Evolutionary conservation across 2,113 vertebrate genomes (phyloP), one percentile per base, ranked within the genome.

Genomic region (Gnathonemus echidnorhynchus): DNA sequence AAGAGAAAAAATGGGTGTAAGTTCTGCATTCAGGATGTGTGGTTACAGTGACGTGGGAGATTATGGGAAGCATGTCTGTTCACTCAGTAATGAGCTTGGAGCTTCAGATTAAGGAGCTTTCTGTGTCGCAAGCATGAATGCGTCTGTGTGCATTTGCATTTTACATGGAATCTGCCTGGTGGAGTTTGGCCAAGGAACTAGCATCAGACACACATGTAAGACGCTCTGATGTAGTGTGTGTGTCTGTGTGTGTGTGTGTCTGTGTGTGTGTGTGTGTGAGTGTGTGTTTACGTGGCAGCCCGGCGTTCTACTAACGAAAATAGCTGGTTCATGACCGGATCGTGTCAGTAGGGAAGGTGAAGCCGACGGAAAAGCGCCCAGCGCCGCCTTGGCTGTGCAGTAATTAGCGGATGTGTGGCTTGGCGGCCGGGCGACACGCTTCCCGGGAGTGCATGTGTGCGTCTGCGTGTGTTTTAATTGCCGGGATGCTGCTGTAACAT

Each of bases 401-500:
- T 91, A 93, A 94, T 92, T 84, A 93, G 91, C 90, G 89, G 19
- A 27, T 86, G 50, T 50, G 39, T 45, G 45, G 17, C 45, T 90
- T 5, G 83, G 45, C n/a, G 46, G 27, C 50, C 1, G 13, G 84
- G 27, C 4, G 86, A 50, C 89, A 45, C 49, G 35, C 53, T 13
- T 19, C 3, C 13, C 31, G 6, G 15, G 27, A 31, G 24, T 13
- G 9, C 10, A 21, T 42, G 10, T 35, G 42, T 11, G 2, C 31
- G 49, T 24, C 2, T 62, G 17, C 24, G 1, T 48, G 15, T 86
- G 66, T 80, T 93, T 93, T 94, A 94, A 94, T 95, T 94, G 93
- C 90, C 80, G 46, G 90, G 74, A 92, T 80, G 50, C 66, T 80
- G 88, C 39, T 83, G 21, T n/a, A 89, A 58, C 24, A n/a, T 88